These are phyloP conservation scores for Syngnathus rostellatus DNA, from an alignment of 2,797 vertebrate species.

Conservation along the genomic window DNA sequence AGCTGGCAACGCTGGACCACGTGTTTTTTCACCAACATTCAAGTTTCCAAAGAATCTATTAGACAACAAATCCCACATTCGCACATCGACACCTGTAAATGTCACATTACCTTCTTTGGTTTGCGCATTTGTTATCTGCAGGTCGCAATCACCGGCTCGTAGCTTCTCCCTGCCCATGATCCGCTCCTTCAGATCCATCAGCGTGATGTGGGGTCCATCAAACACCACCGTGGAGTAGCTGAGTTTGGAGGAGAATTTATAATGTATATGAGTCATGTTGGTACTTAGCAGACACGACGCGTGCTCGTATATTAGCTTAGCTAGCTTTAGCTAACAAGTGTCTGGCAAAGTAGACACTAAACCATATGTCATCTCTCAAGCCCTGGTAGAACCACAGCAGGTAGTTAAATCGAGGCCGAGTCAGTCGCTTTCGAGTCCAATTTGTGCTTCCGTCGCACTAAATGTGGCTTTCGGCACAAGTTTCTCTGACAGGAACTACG, in stretches of 20 bases:
- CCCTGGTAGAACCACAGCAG: conserved; percentile 1
- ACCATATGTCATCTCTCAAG: conserved; percentile 30
- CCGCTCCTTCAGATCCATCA: conserved; percentile 87
- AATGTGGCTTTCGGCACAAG: conserved; percentile 1
- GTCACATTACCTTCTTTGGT: conserved; percentile 84
- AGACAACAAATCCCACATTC: neutral
- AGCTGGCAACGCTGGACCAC: conserved; percentile 48
- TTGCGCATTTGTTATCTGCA: conserved; percentile 94
- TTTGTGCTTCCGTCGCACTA: conserved; percentile 35
- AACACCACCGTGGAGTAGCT: conserved; percentile 95
- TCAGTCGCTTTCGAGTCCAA: conserved; percentile 13
- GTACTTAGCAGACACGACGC: neutral
- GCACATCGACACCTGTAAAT: neutral
- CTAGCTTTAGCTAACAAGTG: conserved; percentile 39
- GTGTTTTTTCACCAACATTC: conserved; percentile 28
- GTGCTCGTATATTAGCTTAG: conserved; percentile 37
- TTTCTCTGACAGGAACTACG: conserved; percentile 55
- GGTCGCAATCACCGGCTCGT: conserved; percentile 86
- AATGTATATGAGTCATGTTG: conserved; percentile 90
- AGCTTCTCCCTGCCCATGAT: conserved; percentile 95
- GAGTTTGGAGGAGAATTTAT: conserved; percentile 96
- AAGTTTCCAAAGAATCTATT: neutral
- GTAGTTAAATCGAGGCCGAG: conserved; percentile 7
- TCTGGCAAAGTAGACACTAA: conserved; percentile 21
- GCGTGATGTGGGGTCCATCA: conserved; percentile 86